phyloP scores from a whole-genome alignment of 1,140 invertebrate genomes.

The Reticulitermes speratus region DNA sequence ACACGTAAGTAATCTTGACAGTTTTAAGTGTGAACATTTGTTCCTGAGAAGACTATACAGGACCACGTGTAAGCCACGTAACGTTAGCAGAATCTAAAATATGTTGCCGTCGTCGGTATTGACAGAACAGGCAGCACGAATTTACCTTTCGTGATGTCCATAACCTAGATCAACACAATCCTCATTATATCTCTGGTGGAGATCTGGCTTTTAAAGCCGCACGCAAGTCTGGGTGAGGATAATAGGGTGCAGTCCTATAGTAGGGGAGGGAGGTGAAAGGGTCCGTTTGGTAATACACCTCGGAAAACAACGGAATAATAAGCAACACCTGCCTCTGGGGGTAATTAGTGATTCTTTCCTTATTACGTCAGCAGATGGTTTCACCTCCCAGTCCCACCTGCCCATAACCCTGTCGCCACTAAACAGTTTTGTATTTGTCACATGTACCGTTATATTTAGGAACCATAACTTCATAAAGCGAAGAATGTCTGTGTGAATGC shows the following conservation, averaged over 20 bases:
- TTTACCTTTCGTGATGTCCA: neutral
- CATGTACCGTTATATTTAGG: too few relatives aligned
- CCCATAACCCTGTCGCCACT: neutral
- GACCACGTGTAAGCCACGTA: too few relatives aligned
- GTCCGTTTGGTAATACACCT: neutral
- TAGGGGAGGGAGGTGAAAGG: neutral
- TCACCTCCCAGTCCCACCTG: neutral
- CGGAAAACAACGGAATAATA: neutral
- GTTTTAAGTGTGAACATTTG: too few relatives aligned
- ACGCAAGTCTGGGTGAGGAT: neutral
- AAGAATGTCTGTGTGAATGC: too few relatives aligned
- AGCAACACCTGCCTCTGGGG: neutral
- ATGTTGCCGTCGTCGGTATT: too few relatives aligned
- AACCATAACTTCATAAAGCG: too few relatives aligned
- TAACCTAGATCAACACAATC: neutral
- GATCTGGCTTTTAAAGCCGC: neutral
- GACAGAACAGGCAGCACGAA: neutral
- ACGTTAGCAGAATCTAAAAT: too few relatives aligned
- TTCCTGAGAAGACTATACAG: too few relatives aligned
- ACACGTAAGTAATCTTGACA: too few relatives aligned
- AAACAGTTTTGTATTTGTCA: too few relatives aligned
- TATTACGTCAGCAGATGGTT: neutral
- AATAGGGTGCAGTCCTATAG: too few relatives aligned
- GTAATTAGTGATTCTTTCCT: neutral
- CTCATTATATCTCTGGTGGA: neutral